Evolutionary conservation across 2,113 vertebrate genomes (phyloP).

Genomic region (Poeciliopsis occidentalis): DNA sequence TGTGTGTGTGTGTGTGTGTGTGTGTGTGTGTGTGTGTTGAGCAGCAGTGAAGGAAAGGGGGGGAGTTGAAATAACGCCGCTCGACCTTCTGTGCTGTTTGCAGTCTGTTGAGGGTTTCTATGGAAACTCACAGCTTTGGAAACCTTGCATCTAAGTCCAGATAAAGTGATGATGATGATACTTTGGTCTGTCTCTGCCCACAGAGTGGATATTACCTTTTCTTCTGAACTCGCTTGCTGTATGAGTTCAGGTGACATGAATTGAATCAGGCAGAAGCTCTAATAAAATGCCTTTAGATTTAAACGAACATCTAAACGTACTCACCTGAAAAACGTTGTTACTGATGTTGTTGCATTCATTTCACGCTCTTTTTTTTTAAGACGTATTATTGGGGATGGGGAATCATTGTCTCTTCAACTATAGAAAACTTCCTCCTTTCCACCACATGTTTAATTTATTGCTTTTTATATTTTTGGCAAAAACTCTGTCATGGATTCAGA

Average conservation of each 20-base stretch:
- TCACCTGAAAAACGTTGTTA: slow-evolving; percentile 39
- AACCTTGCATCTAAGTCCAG: slow-evolving; percentile 61
- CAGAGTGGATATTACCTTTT: slow-evolving; percentile 24
- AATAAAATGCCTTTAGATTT: neutral
- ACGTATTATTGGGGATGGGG: slow-evolving; percentile 10
- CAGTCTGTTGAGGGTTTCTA: slow-evolving; percentile 68
- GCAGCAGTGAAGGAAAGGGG: slow-evolving; percentile 27
- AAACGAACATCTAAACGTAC: slow-evolving; percentile 11
- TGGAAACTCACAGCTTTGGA: slow-evolving; percentile 70
- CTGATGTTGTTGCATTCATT: slow-evolving; percentile 15
- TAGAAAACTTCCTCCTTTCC: slow-evolving; percentile 17
- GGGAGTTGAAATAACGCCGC: slow-evolving; percentile 49
- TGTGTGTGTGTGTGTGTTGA: slow-evolving; percentile 34
- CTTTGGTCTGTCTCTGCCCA: slow-evolving; percentile 36
- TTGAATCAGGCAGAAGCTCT: neutral
- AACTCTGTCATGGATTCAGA: slow-evolving; percentile 29
- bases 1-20: too few species aligned
- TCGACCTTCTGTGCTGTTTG: slow-evolving; percentile 64
- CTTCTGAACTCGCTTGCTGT: slow-evolving; percentile 23
- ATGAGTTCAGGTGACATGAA: slow-evolving; percentile 22
- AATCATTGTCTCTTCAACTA: slow-evolving; percentile 20
- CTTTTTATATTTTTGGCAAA: slow-evolving; percentile 52
- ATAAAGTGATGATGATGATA: slow-evolving; percentile 66
- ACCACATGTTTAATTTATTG: slow-evolving; percentile 61
- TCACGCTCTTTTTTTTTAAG: neutral